Evolutionary conservation across 1,140 invertebrate species (phyloP).

Genomic region (Drosophila nikananu): DNA sequence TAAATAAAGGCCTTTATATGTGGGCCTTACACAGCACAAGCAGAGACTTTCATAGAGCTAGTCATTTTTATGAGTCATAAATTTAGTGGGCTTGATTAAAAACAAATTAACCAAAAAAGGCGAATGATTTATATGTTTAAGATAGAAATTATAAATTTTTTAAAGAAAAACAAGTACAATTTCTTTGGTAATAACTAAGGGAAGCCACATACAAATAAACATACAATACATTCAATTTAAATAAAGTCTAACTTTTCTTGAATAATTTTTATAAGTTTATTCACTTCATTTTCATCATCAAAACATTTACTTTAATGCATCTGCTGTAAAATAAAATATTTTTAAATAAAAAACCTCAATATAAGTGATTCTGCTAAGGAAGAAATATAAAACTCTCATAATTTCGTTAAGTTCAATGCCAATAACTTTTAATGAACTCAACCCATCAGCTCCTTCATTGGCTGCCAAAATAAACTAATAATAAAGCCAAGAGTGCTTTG

Average conservation of each 20-base stretch:
- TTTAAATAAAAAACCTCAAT: background rate
- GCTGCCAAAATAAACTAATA: slow-evolving; percentile 21
- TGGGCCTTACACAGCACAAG: background rate
- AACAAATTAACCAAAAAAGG: slow-evolving; percentile 2
- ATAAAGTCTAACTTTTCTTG: background rate
- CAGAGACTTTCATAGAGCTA: background rate
- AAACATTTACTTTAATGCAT: background rate
- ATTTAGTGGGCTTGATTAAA: background rate
- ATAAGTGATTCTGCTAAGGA: background rate
- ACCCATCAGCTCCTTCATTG: slow-evolving; percentile 3
- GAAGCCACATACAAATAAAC: no score
- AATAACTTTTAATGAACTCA: slow-evolving; percentile 9
- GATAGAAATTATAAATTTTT: no score
- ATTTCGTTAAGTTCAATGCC: background rate
- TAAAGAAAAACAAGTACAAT: background rate
- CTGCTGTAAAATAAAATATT: background rate
- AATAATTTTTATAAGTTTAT: background rate
- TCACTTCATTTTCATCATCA: background rate
- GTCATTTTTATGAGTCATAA: background rate
- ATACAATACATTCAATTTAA: no score
- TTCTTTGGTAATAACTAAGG: background rate
- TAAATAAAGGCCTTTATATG: slow-evolving; percentile 6
- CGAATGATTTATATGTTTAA: no score
- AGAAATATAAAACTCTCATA: background rate
- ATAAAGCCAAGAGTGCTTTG: slow-evolving; percentile 9